phyloP scores from a whole-genome alignment of 1,140 invertebrate species.

The Hycleus phaleratus region DNA sequence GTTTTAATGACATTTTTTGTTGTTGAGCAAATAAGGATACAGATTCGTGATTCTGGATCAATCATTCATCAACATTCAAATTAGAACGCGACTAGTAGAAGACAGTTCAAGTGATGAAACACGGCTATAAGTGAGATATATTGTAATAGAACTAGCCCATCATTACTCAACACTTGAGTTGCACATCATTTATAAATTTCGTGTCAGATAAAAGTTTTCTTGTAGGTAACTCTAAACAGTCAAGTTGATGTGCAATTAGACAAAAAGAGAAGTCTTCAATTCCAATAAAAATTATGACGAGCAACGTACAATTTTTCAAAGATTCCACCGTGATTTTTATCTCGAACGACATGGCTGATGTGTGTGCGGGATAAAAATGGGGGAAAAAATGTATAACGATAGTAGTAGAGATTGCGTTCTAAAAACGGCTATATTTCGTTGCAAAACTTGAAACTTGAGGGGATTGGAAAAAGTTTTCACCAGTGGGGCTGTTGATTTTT shows the following conservation, averaged over 20 bases:
- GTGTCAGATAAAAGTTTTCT: slow-evolving; percentile 15
- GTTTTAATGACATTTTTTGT: no score
- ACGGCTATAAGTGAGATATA: slow-evolving; percentile 34
- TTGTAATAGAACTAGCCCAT: slow-evolving; percentile 32
- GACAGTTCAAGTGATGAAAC: slow-evolving; percentile 29
- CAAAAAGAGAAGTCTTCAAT: background rate
- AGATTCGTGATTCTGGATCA: slow-evolving; percentile 1
- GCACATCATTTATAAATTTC: slow-evolving; percentile 22
- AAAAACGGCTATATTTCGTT: no score
- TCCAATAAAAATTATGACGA: background rate
- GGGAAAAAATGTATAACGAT: no score
- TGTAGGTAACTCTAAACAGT: slow-evolving; percentile 11
- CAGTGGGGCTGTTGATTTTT: no score
- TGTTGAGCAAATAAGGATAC: no score
- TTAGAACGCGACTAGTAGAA: slow-evolving; percentile 19
- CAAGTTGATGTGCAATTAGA: background rate
- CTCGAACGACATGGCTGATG: background rate
- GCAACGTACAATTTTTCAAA: background rate
- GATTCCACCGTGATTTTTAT: background rate
- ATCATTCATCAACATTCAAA: slow-evolving; percentile 19
- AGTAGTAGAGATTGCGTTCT: no score
- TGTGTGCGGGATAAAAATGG: background rate
- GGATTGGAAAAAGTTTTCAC: no score
- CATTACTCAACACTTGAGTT: slow-evolving; percentile 30
- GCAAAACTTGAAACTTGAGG: no score